phyloP scores from a whole-genome alignment of 2,113 vertebrate genomes.

The Thermophis baileyi region DNA sequence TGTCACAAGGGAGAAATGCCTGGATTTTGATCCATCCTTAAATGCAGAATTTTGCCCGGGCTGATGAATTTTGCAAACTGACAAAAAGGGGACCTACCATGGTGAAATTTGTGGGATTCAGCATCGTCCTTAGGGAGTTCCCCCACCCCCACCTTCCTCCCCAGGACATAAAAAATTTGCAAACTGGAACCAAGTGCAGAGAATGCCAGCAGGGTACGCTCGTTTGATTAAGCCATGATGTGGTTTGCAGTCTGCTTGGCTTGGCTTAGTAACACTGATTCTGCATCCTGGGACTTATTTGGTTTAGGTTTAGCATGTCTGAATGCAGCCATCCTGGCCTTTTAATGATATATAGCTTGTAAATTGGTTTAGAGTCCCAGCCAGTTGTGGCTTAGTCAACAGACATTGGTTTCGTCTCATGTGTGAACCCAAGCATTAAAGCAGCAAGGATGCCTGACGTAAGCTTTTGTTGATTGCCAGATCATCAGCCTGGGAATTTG shows the following conservation, averaged over 20 bases:
- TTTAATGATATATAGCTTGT: neutral
- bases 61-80: no score
- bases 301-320: neutral
- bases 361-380: neutral
- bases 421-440: neutral
- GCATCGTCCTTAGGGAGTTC: neutral
- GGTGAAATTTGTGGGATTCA: neutral
- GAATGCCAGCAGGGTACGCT: neutral
- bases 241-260: neutral
- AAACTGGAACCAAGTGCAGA: neutral
- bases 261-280: neutral
- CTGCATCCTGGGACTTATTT: neutral
- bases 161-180: neutral
- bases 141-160: neutral
- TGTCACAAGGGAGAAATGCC: neutral
- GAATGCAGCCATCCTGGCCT: neutral
- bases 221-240: neutral
- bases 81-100: neutral
- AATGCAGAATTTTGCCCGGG: neutral
- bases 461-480: neutral
- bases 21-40: neutral
- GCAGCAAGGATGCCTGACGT: neutral
- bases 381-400: neutral
- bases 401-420: neutral
- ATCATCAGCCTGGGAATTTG: neutral